Conservation (phyloP, 30 jellyfish, hydroid and myxozoan species). For the Sanderia malayensis region DNA sequence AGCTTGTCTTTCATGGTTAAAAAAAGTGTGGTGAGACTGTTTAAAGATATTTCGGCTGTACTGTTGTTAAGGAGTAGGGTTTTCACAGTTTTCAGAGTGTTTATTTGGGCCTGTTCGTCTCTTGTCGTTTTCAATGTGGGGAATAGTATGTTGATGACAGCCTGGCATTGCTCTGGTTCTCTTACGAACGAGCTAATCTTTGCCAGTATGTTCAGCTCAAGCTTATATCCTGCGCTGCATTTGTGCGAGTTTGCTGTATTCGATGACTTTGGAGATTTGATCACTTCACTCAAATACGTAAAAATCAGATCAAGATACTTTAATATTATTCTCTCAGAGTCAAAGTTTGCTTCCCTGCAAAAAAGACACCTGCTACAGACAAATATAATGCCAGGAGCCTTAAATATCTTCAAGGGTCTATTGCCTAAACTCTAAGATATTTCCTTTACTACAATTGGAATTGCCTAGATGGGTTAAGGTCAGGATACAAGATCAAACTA, state of each 20-base stretch:
- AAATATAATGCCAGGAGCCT: too few species aligned
- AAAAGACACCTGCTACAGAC: too few species aligned
- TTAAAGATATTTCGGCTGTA: slow-evolving; percentile 7
- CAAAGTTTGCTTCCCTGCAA: too few species aligned
- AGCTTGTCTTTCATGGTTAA: slow-evolving; percentile 20
- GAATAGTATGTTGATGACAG: slow-evolving; percentile 50
- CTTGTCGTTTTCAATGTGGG: slow-evolving; percentile 53
- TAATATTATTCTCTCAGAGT: too few species aligned
- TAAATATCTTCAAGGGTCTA: too few species aligned
- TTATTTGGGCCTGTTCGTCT: slow-evolving; percentile 42
- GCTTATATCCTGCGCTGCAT: slow-evolving; percentile 16
- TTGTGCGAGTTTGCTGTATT: slow-evolving; percentile 23
- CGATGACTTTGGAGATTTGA: slow-evolving; percentile 23
- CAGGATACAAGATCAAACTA: not conserved
- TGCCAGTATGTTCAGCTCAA: slow-evolving; percentile 67
- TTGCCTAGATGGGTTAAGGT: too few species aligned
- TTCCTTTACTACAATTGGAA: too few species aligned
- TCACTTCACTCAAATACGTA: slow-evolving; percentile 37
- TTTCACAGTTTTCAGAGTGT: slow-evolving; percentile 51
- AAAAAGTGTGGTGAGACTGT: slow-evolving; percentile 47
- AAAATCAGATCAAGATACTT: slow-evolving; percentile 15
- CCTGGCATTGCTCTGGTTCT: slow-evolving; percentile 65
- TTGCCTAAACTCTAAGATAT: too few species aligned
- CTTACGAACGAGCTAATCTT: slow-evolving; percentile 62
- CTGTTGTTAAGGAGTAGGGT: slow-evolving; percentile 33